Evolutionary conservation across 1,140 invertebrate species (phyloP).

Genomic region (Pinna nobilis): DNA sequence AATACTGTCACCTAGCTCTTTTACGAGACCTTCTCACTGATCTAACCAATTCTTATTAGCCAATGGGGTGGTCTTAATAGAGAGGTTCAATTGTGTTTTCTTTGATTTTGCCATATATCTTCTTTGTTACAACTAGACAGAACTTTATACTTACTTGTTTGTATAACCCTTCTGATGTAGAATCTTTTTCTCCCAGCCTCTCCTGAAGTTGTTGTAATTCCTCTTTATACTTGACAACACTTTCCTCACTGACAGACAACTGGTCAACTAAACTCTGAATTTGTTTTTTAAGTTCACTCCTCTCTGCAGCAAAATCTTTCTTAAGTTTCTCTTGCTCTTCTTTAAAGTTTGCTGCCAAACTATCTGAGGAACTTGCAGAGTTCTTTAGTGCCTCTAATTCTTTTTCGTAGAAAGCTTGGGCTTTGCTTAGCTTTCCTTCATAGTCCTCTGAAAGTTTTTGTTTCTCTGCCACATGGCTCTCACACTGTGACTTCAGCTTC

Average conservation of each 20-base stretch:
- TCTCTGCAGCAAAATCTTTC: slow-evolving; percentile 62
- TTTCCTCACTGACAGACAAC: slow-evolving; percentile 66
- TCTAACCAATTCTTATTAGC: no score
- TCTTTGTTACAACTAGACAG: not conserved
- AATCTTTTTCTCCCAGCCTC: slow-evolving; percentile 54
- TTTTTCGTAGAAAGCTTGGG: slow-evolving; percentile 72
- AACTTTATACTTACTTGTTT: slow-evolving; percentile 55
- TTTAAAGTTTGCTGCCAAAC: slow-evolving; percentile 47
- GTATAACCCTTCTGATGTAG: slow-evolving; percentile 45
- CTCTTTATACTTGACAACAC: slow-evolving; percentile 58
- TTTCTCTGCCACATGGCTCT: slow-evolving; percentile 59
- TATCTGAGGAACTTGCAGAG: slow-evolving; percentile 48
- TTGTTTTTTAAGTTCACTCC: slow-evolving; percentile 65
- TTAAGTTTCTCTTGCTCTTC: slow-evolving; percentile 66
- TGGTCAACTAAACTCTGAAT: slow-evolving; percentile 66
- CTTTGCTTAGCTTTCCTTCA: slow-evolving; percentile 68
- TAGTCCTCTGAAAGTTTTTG: slow-evolving; percentile 65
- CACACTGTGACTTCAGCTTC: slow-evolving; percentile 55
- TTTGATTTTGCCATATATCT: not conserved
- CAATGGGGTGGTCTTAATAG: no score
- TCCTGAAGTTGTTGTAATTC: slow-evolving; percentile 50
- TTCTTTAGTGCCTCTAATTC: slow-evolving; percentile 67
- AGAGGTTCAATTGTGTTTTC: not conserved
- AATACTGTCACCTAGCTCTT: no score
- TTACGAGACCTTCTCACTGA: no score